A percentile compares a stretch with the other conserved stretches of the same genome.
Evolutionary conservation across 2,113 vertebrate genomes (phyloP).

Genomic region (Camarhynchus parvulus): DNA sequence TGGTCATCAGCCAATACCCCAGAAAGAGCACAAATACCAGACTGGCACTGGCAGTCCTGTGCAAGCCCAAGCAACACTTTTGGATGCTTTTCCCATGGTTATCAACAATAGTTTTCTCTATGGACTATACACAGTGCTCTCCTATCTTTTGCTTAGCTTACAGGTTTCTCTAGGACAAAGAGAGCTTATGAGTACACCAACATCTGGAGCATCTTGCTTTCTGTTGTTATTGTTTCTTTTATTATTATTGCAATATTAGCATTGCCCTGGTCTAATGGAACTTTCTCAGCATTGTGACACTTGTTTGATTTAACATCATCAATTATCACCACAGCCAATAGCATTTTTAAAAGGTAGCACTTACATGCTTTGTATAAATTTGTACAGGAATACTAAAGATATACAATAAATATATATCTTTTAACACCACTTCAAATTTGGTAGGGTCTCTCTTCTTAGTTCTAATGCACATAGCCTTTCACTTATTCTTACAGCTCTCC

Average conservation of each 20-base stretch:
- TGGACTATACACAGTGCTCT: neutral
- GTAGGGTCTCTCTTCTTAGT: neutral
- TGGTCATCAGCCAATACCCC: neutral
- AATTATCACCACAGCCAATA: neutral
- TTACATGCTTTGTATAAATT: neutral
- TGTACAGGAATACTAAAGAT: neutral
- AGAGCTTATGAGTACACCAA: neutral
- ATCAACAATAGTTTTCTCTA: neutral
- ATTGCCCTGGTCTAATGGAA: neutral
- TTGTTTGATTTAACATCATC: neutral
- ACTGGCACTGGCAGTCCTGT: neutral
- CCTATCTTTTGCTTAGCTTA: neutral
- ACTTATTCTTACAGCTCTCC: neutral
- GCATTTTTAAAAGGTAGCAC: neutral
- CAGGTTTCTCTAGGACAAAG: neutral
- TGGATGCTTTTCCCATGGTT: neutral
- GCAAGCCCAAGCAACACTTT: neutral
- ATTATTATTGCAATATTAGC: neutral
- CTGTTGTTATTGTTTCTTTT: neutral
- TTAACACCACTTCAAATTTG: neutral
- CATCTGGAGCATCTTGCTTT: neutral
- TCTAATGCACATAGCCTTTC: neutral
- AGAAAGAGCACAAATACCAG: neutral
- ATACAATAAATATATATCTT: neutral
- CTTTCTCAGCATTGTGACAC: neutral